Evolutionary conservation across 2,113 vertebrate species (phyloP).

Genomic region (Chloropsis hardwickii): DNA sequence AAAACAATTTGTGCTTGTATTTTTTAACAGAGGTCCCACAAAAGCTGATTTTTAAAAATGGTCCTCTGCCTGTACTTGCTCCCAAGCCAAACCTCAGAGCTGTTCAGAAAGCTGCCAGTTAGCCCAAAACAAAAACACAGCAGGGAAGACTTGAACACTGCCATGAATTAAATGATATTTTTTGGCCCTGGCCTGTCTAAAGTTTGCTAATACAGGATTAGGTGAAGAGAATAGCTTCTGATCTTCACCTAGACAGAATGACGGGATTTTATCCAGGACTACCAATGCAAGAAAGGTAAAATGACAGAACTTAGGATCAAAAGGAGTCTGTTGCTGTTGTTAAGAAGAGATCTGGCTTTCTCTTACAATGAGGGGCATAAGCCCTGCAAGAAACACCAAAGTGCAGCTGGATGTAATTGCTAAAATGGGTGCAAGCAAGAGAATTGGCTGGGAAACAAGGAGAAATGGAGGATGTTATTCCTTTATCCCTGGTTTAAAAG

Average conservation of each 20-base stretch:
- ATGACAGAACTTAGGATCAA: background rate
- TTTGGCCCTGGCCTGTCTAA: background rate
- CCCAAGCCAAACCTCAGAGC: background rate
- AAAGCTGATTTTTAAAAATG: background rate
- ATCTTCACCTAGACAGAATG: background rate
- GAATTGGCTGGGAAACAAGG: background rate
- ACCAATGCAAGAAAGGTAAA: background rate
- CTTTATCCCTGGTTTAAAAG: background rate
- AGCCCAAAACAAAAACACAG: background rate
- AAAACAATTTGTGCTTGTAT: background rate
- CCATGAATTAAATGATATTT: background rate
- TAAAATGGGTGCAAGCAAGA: background rate
- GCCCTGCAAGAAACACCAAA: background rate
- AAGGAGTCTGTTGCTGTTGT: background rate
- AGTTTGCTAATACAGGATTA: background rate
- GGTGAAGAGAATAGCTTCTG: background rate
- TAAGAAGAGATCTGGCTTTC: background rate
- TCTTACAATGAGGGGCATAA: background rate
- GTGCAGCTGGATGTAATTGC: background rate
- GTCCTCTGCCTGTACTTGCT: background rate
- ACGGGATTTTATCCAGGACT: background rate
- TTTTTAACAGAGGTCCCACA: background rate
- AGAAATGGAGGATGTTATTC: background rate
- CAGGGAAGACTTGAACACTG: background rate
- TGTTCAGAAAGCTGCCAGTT: background rate